Evolutionary conservation across 1,140 invertebrate genomes (phyloP), one percentile per base, ranked within the genome.

Genomic region (Drosophila pallidifrons): DNA sequence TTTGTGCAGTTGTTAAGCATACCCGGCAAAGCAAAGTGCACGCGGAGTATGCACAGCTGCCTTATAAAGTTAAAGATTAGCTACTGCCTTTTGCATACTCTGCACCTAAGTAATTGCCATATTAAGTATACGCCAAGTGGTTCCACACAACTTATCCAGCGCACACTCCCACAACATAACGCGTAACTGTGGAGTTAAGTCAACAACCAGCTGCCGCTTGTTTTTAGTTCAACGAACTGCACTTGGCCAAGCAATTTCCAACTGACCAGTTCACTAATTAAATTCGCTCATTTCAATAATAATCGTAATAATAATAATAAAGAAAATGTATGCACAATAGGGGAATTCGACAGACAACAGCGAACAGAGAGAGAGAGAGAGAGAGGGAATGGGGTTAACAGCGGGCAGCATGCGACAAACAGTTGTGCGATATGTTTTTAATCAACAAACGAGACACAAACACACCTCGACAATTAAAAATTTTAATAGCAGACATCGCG

Each of bases 361-460:
- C 20, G 20, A 0, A 0, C 0, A 11, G 11, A 41, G 7, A 60
- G n/a, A n/a, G n/a, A n/a, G n/a, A 11, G 5, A 30, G 20, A n/a
- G n/a, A 10, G 0, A 51, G 28, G 6, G 52, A 1, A 38, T 30
- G 13, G 15, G 15, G 15, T 35, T 13, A 15, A 15, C 79, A 60
- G 67, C 66, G 25, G 35, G 1, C 30, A 32, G 30, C 30, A 5
- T 45, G 7, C 46, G 15, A 16, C 11, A 1, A 11, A 52, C 25
- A 28, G 25, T 25, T 54, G 79, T 81, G 70, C 70, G 61, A 79
- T 76, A 80, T 76, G 63, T 75, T 74, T 75, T 74, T 69, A 79
- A 69, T 75, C 75, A 75, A 64, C 54, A 13, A 8, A 38, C 10
- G n/a, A 20, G 13, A 55, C 54, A 30, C 10, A 35, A 55, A 55